A percentile compares a stretch with the other conserved stretches of the same genome.
Evolutionary conservation across 2,113 vertebrate genomes (phyloP).

Genomic region (Xyliphius kryptos): DNA sequence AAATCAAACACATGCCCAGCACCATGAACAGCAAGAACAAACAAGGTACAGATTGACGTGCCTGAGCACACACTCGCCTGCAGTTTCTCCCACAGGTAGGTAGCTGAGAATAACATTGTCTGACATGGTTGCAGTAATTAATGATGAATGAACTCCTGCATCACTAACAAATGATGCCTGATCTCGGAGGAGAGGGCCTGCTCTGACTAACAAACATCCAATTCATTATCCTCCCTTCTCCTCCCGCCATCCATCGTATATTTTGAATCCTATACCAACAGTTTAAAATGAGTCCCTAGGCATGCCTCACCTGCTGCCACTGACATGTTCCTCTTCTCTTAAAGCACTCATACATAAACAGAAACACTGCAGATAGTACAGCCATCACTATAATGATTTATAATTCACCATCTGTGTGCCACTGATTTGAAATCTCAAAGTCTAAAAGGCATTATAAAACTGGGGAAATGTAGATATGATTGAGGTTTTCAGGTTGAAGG

Average conservation of each 20-base stretch:
- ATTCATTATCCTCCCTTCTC: conserved; percentile 56
- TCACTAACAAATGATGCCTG: conserved; percentile 67
- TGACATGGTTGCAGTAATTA: conserved; percentile 60
- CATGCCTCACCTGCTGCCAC: conserved; percentile 6
- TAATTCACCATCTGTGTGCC: too few species aligned
- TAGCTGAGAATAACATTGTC: conserved; percentile 67
- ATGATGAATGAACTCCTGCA: conserved; percentile 71
- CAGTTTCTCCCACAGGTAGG: conserved; percentile 60
- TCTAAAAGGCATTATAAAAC: too few species aligned
- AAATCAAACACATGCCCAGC: conserved; percentile 16
- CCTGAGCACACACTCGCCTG: conserved; percentile 33
- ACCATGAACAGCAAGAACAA: conserved; percentile 21
- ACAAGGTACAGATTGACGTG: conserved; percentile 35
- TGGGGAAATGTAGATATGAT: too few species aligned
- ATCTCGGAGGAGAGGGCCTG: conserved; percentile 63
- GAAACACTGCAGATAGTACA: conserved; percentile 8
- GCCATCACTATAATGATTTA: conserved; percentile 1
- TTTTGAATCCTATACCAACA: conserved; percentile 2
- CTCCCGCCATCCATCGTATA: neutral
- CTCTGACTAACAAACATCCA: conserved; percentile 66
- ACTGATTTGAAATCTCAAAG: too few species aligned
- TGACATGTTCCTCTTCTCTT: conserved; percentile 11
- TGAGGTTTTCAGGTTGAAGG: too few species aligned
- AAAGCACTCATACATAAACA: conserved; percentile 2
- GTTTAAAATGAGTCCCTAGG: conserved; percentile 12